Evolutionary conservation across 2,888 invertebrate genomes (phyloP).

Genomic region (Branchellion lobata): DNA sequence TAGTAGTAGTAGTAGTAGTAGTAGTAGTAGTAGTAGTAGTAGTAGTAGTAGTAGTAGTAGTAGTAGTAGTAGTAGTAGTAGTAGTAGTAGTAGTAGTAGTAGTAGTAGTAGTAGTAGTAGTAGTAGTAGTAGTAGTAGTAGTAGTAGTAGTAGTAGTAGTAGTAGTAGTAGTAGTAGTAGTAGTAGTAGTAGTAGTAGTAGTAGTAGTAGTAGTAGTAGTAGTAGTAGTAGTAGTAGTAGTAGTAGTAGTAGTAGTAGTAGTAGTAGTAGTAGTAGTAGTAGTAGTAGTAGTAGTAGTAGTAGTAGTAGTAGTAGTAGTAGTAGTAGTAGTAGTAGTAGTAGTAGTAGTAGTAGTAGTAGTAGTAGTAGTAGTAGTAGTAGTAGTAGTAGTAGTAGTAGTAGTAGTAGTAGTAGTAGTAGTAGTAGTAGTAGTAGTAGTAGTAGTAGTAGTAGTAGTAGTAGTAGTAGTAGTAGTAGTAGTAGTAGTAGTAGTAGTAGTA

Average conservation of each 20-base stretch:
- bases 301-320: constrained; percentile 11
- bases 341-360: constrained; percentile 14
- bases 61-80: constrained; percentile 14
- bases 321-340: constrained; percentile 14
- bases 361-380: constrained; percentile 14
- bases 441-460: background rate
- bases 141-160: constrained; percentile 14
- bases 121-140: constrained; percentile 14
- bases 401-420: background rate
- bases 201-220: background rate
- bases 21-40: background rate
- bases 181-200: background rate
- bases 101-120: constrained; percentile 14
- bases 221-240: constrained; percentile 11
- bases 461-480: background rate
- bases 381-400: background rate
- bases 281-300: constrained; percentile 14
- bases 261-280: constrained; percentile 11
- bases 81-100: constrained; percentile 11
- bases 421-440: background rate
- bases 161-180: background rate
- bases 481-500: background rate
- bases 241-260: background rate
- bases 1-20: constrained; percentile 14
- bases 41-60: constrained; percentile 11